Base-by-base conservation (phyloP, 2,888 invertebrate species). In the Metallyticus violacea region DNA sequence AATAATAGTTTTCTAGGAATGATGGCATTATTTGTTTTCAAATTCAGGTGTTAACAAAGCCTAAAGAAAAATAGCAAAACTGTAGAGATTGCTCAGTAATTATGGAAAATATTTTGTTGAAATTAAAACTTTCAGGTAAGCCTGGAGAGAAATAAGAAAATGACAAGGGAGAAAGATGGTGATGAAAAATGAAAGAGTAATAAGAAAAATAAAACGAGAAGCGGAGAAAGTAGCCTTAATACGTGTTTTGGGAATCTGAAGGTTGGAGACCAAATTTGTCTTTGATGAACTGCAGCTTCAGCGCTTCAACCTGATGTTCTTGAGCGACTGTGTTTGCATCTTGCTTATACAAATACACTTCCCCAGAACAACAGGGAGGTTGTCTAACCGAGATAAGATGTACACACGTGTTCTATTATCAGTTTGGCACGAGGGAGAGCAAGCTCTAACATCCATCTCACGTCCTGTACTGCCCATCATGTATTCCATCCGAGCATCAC, bases 401-500 rank as follows among this genome's bases (percentile, higher is more conserved):
- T n/a, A n/a, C n/a, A 62, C 40, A 62, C 40, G 2, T 22, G 40
- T 62, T 9, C 4, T 62, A 9, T 62, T 62, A 62, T 62, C 40
- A 62, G 40, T 62, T 62, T 62, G 40, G 40, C 40, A 62, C 40
- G 15, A 62, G 40, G 40, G 40, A 62, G n/a, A 15, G 27, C 28
- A n/a, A 77, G 9, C 77, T 77, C 26, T 27, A n/a, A 9, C 25
- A 81, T 81, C 81, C 81, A 25, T 30, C 81, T 81, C 81, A 81
- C 81, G 81, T 81, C 81, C 81, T 7, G 30, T 22, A n/a, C 40
- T 62, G 15, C 77, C 27, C 77, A 83, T 83, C 83, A 83, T 26
- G 83, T 83, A 83, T 83, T 83, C 83, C 83, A 83, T 83, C 77
- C 83, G 77, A 29, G 83, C 77, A 22, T 77, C 83, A 83, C 77